A percentile compares a stretch with the other conserved stretches of the same genome.
phyloP scores from a whole-genome alignment of 2,888 invertebrate species.

The Netelia melanura region DNA sequence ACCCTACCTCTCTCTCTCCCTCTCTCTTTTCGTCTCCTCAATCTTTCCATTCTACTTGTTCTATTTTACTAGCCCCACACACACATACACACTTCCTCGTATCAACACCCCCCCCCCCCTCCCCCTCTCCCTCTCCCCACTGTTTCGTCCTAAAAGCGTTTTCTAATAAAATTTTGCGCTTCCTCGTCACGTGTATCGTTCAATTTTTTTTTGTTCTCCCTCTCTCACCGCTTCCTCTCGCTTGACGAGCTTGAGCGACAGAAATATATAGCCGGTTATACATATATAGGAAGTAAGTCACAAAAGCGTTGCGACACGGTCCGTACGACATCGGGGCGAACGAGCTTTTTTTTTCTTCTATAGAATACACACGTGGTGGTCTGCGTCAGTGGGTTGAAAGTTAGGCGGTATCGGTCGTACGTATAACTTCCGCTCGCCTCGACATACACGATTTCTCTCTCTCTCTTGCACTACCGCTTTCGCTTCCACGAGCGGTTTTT shows the following conservation, averaged over 20 bases:
- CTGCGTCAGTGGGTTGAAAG: slow-evolving; percentile 1
- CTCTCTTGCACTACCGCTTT: background rate
- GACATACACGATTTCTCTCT: slow-evolving; percentile 15
- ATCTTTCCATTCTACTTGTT: slow-evolving; percentile 39
- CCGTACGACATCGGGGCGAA: slow-evolving; percentile 32
- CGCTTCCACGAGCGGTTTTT: slow-evolving; percentile 32
- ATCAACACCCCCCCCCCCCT: background rate
- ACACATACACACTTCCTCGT: background rate
- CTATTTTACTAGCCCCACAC: slow-evolving; percentile 7
- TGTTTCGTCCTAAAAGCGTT: slow-evolving; percentile 64
- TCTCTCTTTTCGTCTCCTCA: slow-evolving; percentile 2
- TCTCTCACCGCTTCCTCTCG: slow-evolving; percentile 9
- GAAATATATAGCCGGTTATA: background rate
- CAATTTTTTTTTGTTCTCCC: background rate
- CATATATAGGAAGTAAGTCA: slow-evolving; percentile 21
- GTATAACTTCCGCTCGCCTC: slow-evolving; percentile 43
- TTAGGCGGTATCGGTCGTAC: slow-evolving; percentile 53
- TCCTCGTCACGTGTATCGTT: slow-evolving; percentile 23
- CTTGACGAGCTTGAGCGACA: slow-evolving; percentile 44
- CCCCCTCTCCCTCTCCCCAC: background rate
- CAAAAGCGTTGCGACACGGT: slow-evolving; percentile 59
- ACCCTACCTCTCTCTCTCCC: background rate
- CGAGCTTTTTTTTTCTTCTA: slow-evolving; percentile 27
- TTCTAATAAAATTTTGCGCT: slow-evolving; percentile 65
- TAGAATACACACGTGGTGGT: slow-evolving; percentile 36